Evolutionary conservation across 2,888 invertebrate genomes (phyloP).

Genomic region (Mimas tiliae): DNA sequence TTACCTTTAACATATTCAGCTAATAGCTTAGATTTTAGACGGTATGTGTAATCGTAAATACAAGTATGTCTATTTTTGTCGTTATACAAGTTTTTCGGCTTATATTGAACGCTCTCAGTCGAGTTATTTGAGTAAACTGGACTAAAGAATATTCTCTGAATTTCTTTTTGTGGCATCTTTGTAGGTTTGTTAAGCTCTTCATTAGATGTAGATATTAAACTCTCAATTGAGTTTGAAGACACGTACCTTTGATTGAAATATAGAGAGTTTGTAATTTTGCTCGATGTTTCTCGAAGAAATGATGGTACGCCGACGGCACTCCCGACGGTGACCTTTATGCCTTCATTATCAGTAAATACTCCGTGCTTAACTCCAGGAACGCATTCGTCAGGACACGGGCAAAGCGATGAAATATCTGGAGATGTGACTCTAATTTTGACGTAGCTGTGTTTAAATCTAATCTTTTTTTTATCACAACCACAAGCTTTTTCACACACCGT

Average conservation of each 20-base stretch:
- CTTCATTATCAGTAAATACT: constrained; percentile 64
- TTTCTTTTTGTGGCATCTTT: neutral
- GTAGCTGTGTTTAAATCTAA: constrained; percentile 70
- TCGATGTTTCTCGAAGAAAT: constrained; percentile 38
- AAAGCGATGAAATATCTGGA: constrained; percentile 66
- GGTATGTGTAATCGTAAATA: constrained; percentile 15
- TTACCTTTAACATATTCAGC: constrained; percentile 14
- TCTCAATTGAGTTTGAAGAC: constrained; percentile 28
- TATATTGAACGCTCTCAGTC: constrained; percentile 5
- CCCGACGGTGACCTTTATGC: constrained; percentile 69
- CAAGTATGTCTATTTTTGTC: neutral
- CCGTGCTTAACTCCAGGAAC: constrained; percentile 62
- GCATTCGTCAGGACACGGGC: constrained; percentile 66
- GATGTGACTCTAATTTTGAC: constrained; percentile 69
- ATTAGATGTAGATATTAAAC: neutral
- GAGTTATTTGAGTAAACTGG: constrained; percentile 4
- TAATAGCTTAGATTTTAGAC: constrained; percentile 16
- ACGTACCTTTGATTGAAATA: constrained; percentile 24
- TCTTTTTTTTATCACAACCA: constrained; percentile 70
- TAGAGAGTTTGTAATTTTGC: constrained; percentile 14
- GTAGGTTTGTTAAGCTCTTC: neutral
- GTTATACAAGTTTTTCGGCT: constrained; percentile 12
- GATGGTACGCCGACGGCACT: constrained; percentile 53
- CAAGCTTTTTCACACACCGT: constrained; percentile 66
- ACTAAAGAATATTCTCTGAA: constrained; percentile 8